Evolutionary conservation across 1,140 invertebrate species (phyloP).

Genomic region (Tenebrio molitor): DNA sequence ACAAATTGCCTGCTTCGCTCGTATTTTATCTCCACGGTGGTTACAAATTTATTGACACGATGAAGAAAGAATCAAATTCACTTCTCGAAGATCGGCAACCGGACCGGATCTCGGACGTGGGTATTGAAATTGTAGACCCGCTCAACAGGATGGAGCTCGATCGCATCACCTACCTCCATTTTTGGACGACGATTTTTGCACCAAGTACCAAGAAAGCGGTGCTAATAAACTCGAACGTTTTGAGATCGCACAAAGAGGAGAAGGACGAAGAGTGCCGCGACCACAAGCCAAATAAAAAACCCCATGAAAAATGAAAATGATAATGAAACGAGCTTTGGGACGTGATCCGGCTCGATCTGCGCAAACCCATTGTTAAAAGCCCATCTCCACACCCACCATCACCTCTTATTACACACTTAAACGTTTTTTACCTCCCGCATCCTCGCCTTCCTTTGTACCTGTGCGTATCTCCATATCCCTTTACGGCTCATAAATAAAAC

Average conservation of each 20-base stretch:
- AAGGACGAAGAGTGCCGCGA: too few relatives aligned
- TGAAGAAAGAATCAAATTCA: too few relatives aligned
- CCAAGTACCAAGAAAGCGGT: too few relatives aligned
- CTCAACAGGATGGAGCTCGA: too few relatives aligned
- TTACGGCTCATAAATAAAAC: conserved; percentile 39
- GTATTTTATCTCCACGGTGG: too few relatives aligned
- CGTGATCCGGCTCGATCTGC: conserved; percentile 3
- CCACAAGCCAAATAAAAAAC: not conserved
- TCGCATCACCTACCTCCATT: too few relatives aligned
- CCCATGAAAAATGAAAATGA: conserved; percentile 8
- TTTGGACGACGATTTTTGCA: too few relatives aligned
- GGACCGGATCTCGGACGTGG: too few relatives aligned
- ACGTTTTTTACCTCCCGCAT: conserved; percentile 29
- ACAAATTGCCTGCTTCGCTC: not conserved
- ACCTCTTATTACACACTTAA: conserved; percentile 32
- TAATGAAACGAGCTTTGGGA: not conserved
- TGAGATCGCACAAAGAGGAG: not conserved
- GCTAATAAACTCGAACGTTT: too few relatives aligned
- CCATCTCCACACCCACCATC: conserved; percentile 30
- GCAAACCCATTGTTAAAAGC: conserved; percentile 21
- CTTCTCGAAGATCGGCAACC: too few relatives aligned
- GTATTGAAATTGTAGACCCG: too few relatives aligned
- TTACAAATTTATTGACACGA: too few relatives aligned
- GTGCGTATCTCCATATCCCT: conserved; percentile 29
- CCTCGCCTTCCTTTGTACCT: conserved; percentile 19